phyloP scores from a whole-genome alignment of 2,113 vertebrate genomes.

The Egretta garzetta region DNA sequence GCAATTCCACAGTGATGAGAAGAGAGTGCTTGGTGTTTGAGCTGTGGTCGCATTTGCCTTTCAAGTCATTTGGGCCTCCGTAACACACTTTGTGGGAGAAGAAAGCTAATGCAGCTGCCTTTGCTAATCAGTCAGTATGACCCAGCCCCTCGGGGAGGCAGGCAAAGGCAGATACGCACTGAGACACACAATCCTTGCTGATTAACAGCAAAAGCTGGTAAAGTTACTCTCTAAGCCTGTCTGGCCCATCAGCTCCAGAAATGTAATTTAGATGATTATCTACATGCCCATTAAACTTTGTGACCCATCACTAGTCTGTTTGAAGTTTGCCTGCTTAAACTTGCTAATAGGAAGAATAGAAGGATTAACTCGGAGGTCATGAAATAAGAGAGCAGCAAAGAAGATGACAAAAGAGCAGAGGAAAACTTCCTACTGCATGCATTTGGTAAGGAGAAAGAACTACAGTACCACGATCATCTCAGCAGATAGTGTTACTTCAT shows the following conservation, averaged over 20 bases:
- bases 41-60: slow-evolving; percentile 74
- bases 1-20: slow-evolving; percentile 76
- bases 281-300: slow-evolving; percentile 76
- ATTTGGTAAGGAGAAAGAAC: slow-evolving; percentile 21
- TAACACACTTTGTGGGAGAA: slow-evolving; percentile 67
- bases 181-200: slow-evolving; percentile 71
- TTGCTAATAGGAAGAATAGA: slow-evolving; percentile 79
- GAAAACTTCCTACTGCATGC: slow-evolving; percentile 39
- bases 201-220: slow-evolving; percentile 74
- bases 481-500: slow-evolving; percentile 16
- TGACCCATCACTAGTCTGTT: slow-evolving; percentile 80
- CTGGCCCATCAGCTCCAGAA: slow-evolving; percentile 80
- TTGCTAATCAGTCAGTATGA: slow-evolving; percentile 76
- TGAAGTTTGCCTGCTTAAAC: slow-evolving; percentile 85
- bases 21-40: slow-evolving; percentile 68
- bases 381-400: slow-evolving; percentile 73
- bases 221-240: slow-evolving; percentile 77
- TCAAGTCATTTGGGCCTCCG: slow-evolving; percentile 73
- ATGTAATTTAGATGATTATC: slow-evolving; percentile 88
- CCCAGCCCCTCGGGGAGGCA: slow-evolving; percentile 58
- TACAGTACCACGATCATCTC: background rate
- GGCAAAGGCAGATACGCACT: slow-evolving; percentile 52
- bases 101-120: slow-evolving; percentile 80
- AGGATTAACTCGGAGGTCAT: slow-evolving; percentile 80
- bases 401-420: slow-evolving; percentile 56